Percentiles rank a stretch among this genome's conserved stretches.
Conservation (phyloP, 2,113 vertebrate genomes). For the Charina bottae region DNA sequence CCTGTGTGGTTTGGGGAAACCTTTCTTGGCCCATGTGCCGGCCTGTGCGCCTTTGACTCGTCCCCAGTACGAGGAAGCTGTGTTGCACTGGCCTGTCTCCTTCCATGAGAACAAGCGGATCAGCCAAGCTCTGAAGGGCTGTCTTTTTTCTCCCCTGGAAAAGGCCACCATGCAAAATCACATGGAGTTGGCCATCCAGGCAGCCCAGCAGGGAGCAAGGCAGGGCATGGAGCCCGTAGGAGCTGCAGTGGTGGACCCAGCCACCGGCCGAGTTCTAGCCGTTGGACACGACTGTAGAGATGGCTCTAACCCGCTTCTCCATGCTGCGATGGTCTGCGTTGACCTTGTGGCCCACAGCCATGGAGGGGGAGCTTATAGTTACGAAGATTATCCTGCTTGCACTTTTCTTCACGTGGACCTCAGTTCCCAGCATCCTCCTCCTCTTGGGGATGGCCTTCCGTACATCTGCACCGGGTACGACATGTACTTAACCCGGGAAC, state of each 20-base stretch:
- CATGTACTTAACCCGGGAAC: slow-evolving; percentile 86
- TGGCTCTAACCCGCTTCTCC: slow-evolving; percentile 72
- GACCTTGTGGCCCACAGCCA: slow-evolving; percentile 85
- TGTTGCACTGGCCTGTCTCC: slow-evolving; percentile 82
- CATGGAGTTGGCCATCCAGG: slow-evolving; percentile 79
- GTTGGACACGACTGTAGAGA: slow-evolving; percentile 79
- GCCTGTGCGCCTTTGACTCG: slow-evolving; percentile 78
- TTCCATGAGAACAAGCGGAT: slow-evolving; percentile 86
- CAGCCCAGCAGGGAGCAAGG: slow-evolving; percentile 62
- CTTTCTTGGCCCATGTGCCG: slow-evolving; percentile 80
- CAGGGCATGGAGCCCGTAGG: slow-evolving; percentile 78
- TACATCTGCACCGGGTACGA: slow-evolving; percentile 90
- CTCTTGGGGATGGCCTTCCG: slow-evolving; percentile 38
- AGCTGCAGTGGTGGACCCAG: slow-evolving; percentile 77
- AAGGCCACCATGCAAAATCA: slow-evolving; percentile 73
- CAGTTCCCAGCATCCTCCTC: background rate
- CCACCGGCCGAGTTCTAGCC: slow-evolving; percentile 71
- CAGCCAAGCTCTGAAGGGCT: slow-evolving; percentile 73
- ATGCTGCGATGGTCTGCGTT: slow-evolving; percentile 86
- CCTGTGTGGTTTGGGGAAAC: slow-evolving; percentile 73
- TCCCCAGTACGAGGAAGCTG: slow-evolving; percentile 82
- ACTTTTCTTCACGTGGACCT: background rate
- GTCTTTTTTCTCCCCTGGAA: slow-evolving; percentile 73
- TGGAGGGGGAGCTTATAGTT: slow-evolving; percentile 76
- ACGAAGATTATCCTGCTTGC: slow-evolving; percentile 70